These are phyloP conservation scores for Dipodomys merriami DNA, from an alignment of 2,113 vertebrate species.

Conservation along the genomic window DNA sequence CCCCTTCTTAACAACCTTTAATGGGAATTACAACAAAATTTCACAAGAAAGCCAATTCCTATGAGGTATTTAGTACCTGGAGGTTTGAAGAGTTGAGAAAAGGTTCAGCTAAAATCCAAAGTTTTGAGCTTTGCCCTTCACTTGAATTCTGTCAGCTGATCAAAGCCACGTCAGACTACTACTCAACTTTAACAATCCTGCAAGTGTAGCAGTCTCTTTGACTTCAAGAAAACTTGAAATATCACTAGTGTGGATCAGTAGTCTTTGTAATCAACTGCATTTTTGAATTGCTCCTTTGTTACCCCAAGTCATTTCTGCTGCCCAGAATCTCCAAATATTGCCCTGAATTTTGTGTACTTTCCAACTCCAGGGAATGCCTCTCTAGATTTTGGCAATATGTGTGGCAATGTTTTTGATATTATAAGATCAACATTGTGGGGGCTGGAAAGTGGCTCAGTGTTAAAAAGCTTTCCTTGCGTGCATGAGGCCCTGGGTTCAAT, in stretches of 20 bases:
- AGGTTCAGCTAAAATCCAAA: constrained; percentile 52
- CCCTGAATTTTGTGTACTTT: constrained; percentile 38
- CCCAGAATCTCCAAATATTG: constrained; percentile 23
- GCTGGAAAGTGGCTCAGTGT: too few species aligned
- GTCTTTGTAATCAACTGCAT: constrained; percentile 51
- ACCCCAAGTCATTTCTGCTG: constrained; percentile 52
- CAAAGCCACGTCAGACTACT: constrained; percentile 46
- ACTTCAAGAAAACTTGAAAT: constrained; percentile 64
- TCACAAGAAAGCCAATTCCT: constrained; percentile 49
- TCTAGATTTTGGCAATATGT: background rate
- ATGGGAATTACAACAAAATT: constrained; percentile 69
- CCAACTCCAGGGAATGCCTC: background rate
- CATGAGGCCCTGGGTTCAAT: too few species aligned
- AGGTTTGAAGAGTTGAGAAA: constrained; percentile 64
- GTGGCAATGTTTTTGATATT: background rate
- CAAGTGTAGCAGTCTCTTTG: constrained; percentile 49
- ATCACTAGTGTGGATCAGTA: constrained; percentile 52
- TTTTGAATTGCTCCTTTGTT: constrained; percentile 66
- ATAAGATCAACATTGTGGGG: background rate
- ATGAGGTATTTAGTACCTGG: constrained; percentile 46
- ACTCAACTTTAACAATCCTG: constrained; percentile 52
- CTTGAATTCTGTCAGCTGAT: constrained; percentile 57
- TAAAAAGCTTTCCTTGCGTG: too few species aligned
- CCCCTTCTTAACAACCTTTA: constrained; percentile 55
- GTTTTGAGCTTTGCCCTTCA: constrained; percentile 57